phyloP scores from a whole-genome alignment of 2,797 vertebrate genomes.

The Phrynocephalus guinanensis region DNA sequence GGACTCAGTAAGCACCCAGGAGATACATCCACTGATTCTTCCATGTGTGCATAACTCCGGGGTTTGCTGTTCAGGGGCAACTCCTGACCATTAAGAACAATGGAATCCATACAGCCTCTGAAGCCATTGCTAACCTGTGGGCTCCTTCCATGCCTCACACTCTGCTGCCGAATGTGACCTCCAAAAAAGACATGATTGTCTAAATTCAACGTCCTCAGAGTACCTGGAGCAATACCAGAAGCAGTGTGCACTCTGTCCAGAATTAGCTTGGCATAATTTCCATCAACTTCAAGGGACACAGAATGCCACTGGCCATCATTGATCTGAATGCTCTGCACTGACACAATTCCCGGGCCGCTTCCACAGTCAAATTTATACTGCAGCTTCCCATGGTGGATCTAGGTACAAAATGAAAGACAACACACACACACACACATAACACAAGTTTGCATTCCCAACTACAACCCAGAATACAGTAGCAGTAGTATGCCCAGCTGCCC shows the following conservation, averaged over 20 bases:
- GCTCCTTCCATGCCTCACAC: constrained; percentile 83
- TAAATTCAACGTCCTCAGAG: constrained; percentile 93
- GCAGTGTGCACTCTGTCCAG: constrained; percentile 94
- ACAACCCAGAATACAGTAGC: not conserved
- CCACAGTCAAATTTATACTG: constrained; percentile 99
- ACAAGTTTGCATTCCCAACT: not conserved
- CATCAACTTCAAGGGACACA: constrained; percentile 92
- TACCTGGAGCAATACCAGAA: constrained; percentile 93
- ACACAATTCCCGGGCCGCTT: constrained; percentile 94
- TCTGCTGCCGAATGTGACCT: constrained; percentile 89
- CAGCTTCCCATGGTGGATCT: constrained; percentile 94
- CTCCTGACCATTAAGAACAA: constrained; percentile 91
- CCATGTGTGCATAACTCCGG: constrained; percentile 85
- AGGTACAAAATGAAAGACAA: constrained; percentile 32
- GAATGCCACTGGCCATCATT: constrained; percentile 97
- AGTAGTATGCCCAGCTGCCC: constrained; percentile 20
- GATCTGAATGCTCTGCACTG: constrained; percentile 93
- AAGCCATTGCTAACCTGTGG: constrained; percentile 89
- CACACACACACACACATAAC: not conserved
- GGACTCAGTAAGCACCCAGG: constrained; percentile 87
- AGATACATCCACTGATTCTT: constrained; percentile 89
- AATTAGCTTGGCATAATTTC: constrained; percentile 93
- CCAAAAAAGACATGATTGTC: constrained; percentile 93
- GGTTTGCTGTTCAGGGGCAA: constrained; percentile 90
- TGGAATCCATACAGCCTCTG: constrained; percentile 92